Evolutionary conservation across 2,113 vertebrate genomes (phyloP).

Genomic region (Dolichotis patagonum): DNA sequence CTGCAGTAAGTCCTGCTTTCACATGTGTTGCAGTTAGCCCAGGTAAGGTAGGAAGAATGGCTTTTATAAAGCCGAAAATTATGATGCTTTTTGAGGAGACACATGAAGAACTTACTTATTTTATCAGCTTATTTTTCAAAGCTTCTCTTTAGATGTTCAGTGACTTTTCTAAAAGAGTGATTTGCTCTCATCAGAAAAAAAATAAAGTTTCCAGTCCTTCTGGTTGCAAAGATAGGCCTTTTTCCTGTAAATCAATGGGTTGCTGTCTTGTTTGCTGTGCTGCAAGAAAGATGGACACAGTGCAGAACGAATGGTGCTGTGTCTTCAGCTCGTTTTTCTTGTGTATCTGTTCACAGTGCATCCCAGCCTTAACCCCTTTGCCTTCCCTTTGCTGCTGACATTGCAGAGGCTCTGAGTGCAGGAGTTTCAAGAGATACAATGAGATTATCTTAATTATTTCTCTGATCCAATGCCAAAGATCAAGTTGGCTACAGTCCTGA

Average conservation of each 20-base stretch:
- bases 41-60: constrained; percentile 53
- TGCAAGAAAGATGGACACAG: constrained; percentile 72
- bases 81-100: constrained; percentile 60
- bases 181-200: constrained; percentile 54
- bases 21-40: constrained; percentile 43
- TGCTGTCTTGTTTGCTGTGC: constrained; percentile 60
- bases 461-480: background rate
- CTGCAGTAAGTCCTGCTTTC: constrained; percentile 33
- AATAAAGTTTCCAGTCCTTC: constrained; percentile 72
- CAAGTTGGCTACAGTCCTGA: background rate
- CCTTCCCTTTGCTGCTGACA: background rate
- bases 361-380: constrained; percentile 35
- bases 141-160: constrained; percentile 66
- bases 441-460: background rate
- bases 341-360: background rate
- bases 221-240: constrained; percentile 71
- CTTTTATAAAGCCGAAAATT: constrained; percentile 53
- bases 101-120: constrained; percentile 52
- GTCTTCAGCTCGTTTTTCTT: constrained; percentile 65
- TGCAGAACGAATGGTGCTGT: constrained; percentile 46
- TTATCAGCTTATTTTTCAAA: constrained; percentile 77
- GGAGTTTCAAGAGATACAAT: background rate
- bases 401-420: background rate
- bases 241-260: constrained; percentile 76
- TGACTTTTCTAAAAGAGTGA: constrained; percentile 69